phyloP scores from a whole-genome alignment of 2,888 invertebrate species.

The Dastarcus helophoroides region DNA sequence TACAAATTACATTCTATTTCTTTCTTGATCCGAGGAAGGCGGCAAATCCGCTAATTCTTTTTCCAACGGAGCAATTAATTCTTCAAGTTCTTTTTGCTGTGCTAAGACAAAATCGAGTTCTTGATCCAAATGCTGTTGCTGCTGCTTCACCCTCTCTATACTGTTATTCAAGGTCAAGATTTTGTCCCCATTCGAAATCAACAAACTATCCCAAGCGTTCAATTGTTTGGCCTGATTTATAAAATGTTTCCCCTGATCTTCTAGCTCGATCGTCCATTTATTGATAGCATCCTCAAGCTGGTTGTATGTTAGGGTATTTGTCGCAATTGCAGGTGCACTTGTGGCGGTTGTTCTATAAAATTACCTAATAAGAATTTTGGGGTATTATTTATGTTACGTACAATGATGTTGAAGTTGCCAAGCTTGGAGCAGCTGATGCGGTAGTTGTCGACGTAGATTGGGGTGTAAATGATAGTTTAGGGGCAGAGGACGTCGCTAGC shows the following conservation, averaged over 20 bases:
- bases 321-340: conserved; percentile 31
- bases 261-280: conserved; percentile 86
- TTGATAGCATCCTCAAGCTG: conserved; percentile 86
- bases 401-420: no score
- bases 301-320: conserved; percentile 58
- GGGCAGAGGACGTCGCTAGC: conserved; percentile 1
- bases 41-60: conserved; percentile 58
- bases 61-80: conserved; percentile 75
- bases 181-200: conserved; percentile 88
- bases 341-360: conserved; percentile 23
- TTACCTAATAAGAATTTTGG: no score
- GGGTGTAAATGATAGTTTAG: conserved; percentile 3
- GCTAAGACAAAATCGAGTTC: conserved; percentile 88
- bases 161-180: conserved; percentile 77
- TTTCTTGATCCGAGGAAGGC: conserved; percentile 65
- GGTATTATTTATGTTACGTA: no score
- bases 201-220: conserved; percentile 87
- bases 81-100: conserved; percentile 87
- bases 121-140: conserved; percentile 81
- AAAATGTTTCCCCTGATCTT: conserved; percentile 87
- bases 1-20: conserved; percentile 67
- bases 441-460: neutral
- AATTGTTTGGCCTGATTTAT: conserved; percentile 90
- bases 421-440: conserved; percentile 1
- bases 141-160: conserved; percentile 77